Conservation (phyloP, 2,888 invertebrate genomes). For the Bellardia bayeri region DNA sequence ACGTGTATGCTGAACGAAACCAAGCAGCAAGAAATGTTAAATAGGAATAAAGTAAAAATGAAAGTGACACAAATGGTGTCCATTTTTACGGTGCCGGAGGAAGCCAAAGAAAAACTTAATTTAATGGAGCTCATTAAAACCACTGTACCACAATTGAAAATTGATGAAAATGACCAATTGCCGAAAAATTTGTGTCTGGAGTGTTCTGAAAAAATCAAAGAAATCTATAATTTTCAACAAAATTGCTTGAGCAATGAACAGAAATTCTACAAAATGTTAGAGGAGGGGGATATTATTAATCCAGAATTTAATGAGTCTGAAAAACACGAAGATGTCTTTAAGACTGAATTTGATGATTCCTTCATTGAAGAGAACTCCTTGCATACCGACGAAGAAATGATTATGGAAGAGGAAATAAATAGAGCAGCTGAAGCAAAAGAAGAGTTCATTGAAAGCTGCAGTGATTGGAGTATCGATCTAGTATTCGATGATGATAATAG, state of each 20-base stretch:
- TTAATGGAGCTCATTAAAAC: conserved; percentile 55
- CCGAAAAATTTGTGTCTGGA: conserved; percentile 57
- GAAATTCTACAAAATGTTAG: conserved; percentile 64
- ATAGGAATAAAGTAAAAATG: conserved; percentile 46
- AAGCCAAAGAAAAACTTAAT: conserved; percentile 52
- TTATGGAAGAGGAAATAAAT: conserved; percentile 57
- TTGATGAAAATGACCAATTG: conserved; percentile 54
- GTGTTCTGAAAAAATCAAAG: conserved; percentile 64
- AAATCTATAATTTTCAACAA: conserved; percentile 62
- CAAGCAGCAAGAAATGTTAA: conserved; percentile 27
- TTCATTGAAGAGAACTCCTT: conserved; percentile 58
- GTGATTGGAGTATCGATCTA: conserved; percentile 66
- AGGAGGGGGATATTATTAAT: conserved; percentile 7
- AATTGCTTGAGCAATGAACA: conserved; percentile 60
- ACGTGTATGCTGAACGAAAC: conserved; percentile 55
- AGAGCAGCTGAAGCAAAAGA: conserved; percentile 53
- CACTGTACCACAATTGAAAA: conserved; percentile 57
- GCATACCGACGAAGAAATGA: conserved; percentile 43
- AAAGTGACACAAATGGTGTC: conserved; percentile 59
- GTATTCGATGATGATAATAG: conserved; percentile 53
- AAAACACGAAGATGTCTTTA: conserved; percentile 53
- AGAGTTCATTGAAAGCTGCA: conserved; percentile 70
- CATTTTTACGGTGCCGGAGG: conserved; percentile 40
- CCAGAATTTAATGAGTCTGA: conserved; percentile 13
- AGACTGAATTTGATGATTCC: conserved; percentile 49